phyloP scores from a whole-genome alignment of 2,113 vertebrate genomes.

The Amia ocellicauda region DNA sequence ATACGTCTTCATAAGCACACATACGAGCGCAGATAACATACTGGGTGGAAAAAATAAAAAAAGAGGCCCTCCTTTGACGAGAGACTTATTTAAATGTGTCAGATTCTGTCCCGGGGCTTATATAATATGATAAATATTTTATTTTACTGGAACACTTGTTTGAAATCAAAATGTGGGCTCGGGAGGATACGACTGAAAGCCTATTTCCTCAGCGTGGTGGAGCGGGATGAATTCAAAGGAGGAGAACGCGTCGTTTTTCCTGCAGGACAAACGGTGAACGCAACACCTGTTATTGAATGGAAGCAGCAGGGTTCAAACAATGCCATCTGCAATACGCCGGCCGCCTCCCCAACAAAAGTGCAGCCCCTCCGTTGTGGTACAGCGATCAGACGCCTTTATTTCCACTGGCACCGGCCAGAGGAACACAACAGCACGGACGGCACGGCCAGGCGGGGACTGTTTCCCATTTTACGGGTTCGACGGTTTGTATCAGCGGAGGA shows the following conservation, averaged over 20 bases:
- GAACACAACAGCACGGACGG: too few species aligned
- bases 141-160: conserved; percentile 41
- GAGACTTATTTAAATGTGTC: conserved; percentile 48
- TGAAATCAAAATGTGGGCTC: conserved; percentile 41
- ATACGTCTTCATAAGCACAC: neutral
- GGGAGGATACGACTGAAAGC: conserved; percentile 39
- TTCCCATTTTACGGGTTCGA: too few species aligned
- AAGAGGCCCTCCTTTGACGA: neutral
- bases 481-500: too few species aligned
- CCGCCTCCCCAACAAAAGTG: too few species aligned
- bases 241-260: conserved; percentile 21
- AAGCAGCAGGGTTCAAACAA: conserved; percentile 58
- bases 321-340: conserved; percentile 62
- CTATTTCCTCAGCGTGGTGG: conserved; percentile 15
- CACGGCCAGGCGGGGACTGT: too few species aligned
- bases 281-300: conserved; percentile 65
- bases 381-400: too few species aligned
- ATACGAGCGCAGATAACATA: conserved; percentile 16
- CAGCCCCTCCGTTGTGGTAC: too few species aligned
- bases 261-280: conserved; percentile 43
- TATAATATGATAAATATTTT: conserved; percentile 54
- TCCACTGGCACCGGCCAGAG: too few species aligned
- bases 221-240: conserved; percentile 35
- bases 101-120: conserved; percentile 48
- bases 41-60: neutral